Evolutionary conservation across 2,888 invertebrate species (phyloP), one percentile per base, ranked within the genome.

Genomic region (Pardosa pseudoannulata): DNA sequence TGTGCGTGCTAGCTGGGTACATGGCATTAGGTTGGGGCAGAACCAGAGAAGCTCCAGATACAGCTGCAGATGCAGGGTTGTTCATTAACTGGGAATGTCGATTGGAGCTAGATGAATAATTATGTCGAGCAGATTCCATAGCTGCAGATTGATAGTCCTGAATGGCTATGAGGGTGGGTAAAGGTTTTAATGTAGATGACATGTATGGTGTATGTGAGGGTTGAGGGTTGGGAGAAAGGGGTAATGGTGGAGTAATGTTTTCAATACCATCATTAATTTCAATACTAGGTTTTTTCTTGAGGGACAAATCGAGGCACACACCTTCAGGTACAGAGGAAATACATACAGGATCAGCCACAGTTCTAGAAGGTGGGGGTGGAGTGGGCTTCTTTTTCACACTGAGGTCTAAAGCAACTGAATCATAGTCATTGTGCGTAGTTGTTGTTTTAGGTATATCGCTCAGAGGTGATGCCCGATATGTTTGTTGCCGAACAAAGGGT

Each of bases 391-490:
- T 89, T 46, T 89, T 89, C 0, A 89, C 76, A 67, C 89, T 89
- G 64, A 89, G 88, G 73, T 89, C 89, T 27, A 89, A 75, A 29
- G 89, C 88, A 74, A 88, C 88, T 64, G 70, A 72, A 16, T 80
- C 80, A 74, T 81, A 79, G 78, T 78, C 74, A 81, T 75, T 79
- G 72, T 88, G 86, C 73, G 82, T 74, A 19, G 82, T 13, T 79
- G 82, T 65, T 31, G 78, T 56, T 65, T 79, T 87, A 36, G 87
- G 78, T 62, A 82, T 65, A 62, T 87, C 81, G 39, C 82, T 81
- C 39, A 78, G 29, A 19, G 81, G 87, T 11, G 81, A 68, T 23
- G 79, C 80, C 65, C 79, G 65, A 46, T 87, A 87, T 28, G 76
- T 80, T 46, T 75, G 80, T 13, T 80, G 75, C 23, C 76, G 31